Evolutionary conservation across 2,888 invertebrate species (phyloP).

Genomic region (Siphonodentalium dalli): DNA sequence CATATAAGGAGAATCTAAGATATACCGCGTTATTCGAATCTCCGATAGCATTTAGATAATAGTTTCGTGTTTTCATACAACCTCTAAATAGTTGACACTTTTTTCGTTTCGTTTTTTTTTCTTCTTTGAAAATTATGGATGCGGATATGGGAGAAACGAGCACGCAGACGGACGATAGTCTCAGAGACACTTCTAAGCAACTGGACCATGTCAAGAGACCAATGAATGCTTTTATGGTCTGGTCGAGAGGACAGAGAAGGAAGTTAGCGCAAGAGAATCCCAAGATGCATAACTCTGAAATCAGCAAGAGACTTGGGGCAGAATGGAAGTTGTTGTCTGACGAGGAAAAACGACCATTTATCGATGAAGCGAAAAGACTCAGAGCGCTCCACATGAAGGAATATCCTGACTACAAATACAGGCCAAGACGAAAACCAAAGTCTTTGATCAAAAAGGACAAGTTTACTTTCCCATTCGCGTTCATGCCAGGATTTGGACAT

Average conservation of each 20-base stretch:
- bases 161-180: no score
- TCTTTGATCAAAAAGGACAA: constrained; percentile 86
- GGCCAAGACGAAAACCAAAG: constrained; percentile 95
- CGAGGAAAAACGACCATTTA: constrained; percentile 95
- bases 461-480: constrained; percentile 57
- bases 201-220: constrained; percentile 93
- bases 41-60: no score
- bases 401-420: constrained; percentile 98
- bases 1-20: no score
- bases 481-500: constrained; percentile 49
- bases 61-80: no score
- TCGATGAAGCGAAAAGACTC: constrained; percentile 96
- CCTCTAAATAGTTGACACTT: no score
- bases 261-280: constrained; percentile 99
- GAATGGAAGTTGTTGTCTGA: constrained; percentile 98
- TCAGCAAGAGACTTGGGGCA: constrained; percentile 93
- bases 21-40: no score
- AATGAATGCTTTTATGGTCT: constrained; percentile 98
- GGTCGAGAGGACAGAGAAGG: constrained; percentile 94
- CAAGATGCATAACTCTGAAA: constrained; percentile 99
- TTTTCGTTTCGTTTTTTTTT: no score
- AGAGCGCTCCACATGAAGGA: constrained; percentile 99
- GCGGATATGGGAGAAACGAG: no score
- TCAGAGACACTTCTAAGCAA: no score
- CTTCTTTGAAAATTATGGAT: no score